These are phyloP conservation scores for Tauraco hartlaubi DNA, from an alignment of 2,797 vertebrate genomes.

Conservation along the genomic window DNA sequence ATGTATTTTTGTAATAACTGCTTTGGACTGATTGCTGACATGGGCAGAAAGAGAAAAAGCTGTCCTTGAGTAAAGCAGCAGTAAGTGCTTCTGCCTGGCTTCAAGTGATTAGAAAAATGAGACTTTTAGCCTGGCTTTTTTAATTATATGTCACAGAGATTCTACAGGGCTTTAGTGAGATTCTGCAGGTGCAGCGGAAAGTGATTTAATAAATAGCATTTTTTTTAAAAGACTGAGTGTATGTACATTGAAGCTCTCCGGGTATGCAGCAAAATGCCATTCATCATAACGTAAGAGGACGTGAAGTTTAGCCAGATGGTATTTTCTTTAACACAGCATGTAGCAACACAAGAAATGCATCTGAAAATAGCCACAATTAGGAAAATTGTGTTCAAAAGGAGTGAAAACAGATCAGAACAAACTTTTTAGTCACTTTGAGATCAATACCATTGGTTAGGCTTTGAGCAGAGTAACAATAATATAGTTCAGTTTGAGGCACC, in stretches of 20 bases:
- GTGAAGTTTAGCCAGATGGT: slow-evolving; percentile 39
- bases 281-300: slow-evolving; percentile 49
- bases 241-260: slow-evolving; percentile 30
- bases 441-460: neutral
- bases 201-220: slow-evolving; percentile 68
- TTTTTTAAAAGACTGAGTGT: slow-evolving; percentile 13
- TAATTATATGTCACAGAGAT: slow-evolving; percentile 64
- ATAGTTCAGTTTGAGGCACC: neutral
- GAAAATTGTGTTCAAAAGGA: slow-evolving; percentile 11
- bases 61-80: slow-evolving; percentile 48
- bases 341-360: neutral
- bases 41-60: slow-evolving; percentile 41
- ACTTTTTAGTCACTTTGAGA: neutral
- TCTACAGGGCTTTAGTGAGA: slow-evolving; percentile 41
- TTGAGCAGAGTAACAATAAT: neutral
- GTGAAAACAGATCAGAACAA: neutral
- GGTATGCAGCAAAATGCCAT: slow-evolving; percentile 52
- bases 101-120: slow-evolving; percentile 71
- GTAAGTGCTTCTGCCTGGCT: slow-evolving; percentile 63
- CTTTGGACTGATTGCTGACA: slow-evolving; percentile 44
- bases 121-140: slow-evolving; percentile 55
- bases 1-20: slow-evolving; percentile 11
- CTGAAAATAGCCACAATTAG: slow-evolving; percentile 43
- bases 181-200: slow-evolving; percentile 67
- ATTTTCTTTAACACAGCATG: slow-evolving; percentile 43